Base-by-base conservation (phyloP, 2,113 vertebrate species). In the Argyrosomus japonicus region DNA sequence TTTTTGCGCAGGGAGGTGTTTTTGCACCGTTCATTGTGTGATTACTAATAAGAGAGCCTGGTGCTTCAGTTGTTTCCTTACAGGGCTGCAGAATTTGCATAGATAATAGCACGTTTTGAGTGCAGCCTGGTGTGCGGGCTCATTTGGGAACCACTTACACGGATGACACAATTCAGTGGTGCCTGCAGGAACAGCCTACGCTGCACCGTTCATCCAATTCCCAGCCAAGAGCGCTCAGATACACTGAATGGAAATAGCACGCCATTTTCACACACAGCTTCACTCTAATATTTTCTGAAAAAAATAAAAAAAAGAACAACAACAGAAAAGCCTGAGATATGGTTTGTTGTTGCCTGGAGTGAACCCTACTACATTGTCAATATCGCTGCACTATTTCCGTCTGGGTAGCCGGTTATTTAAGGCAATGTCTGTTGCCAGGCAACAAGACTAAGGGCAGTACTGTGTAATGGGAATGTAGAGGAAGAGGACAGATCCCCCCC, bases 391-490 rank as follows among this genome's bases (percentile, higher is more conserved):
- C 91, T 92, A 89, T 93, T 95, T 93, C 91, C 77, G 86, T 93
- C 91, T 75, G 82, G 75, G 77, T 89, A 79, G 89, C 76, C 75
- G 72, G 94, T 94, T 95, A 95, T 95, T 95, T 95, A 93, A 95
- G 92, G 95, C 94, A 87, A 94, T 83, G 84, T 77, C 86, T 94
- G 95, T 96, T 96, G 95, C 95, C 92, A 93, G 87, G 95, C 95
- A 96, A 96, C 95, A 93, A 88, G 90, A 90, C 87, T 82, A 90
- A 72, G 92, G 91, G 92, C 92, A 90, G 92, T 77, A 88, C 84
- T 67, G 83, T 91, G 93, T 89, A 89, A 90, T 89, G 92, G 92
- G 89, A 93, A 92, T 75, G 71, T 71, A 85, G 91, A 86, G 70
- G 91, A 90, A 89, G 84, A 94, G 90, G 93, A 94, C 87, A 89